Evolutionary conservation across 2,888 invertebrate genomes (phyloP).

Genomic region (Meganola albula): DNA sequence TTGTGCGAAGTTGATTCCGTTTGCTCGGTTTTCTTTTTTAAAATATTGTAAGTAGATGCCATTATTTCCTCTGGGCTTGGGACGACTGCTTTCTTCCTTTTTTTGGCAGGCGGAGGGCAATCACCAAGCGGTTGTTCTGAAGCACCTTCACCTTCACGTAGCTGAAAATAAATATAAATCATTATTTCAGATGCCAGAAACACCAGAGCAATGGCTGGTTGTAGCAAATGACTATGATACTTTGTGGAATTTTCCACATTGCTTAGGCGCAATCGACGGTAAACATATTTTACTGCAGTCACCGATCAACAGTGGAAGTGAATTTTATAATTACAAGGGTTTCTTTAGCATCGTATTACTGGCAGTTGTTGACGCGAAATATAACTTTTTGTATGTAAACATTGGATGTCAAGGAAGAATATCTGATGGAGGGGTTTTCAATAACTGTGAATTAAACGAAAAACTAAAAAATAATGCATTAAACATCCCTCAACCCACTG

Average conservation of each 20-base stretch:
- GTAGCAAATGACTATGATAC: conserved; percentile 15
- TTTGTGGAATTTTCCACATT: conserved; percentile 12
- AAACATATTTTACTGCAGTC: conserved; percentile 14
- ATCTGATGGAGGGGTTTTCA: conserved; percentile 10
- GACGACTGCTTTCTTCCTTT: conserved; percentile 14
- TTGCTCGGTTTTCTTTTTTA: conserved; percentile 17
- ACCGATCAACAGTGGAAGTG: conserved; percentile 11
- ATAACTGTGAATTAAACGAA: conserved; percentile 4
- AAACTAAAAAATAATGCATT: conserved; percentile 8
- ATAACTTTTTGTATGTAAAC: conserved; percentile 11
- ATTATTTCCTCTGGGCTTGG: conserved; percentile 16
- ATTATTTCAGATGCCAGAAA: conserved; percentile 11
- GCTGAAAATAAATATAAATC: conserved; percentile 7
- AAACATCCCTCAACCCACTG: conserved; percentile 7
- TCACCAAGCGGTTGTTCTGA: conserved; percentile 9
- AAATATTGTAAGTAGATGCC: conserved; percentile 12
- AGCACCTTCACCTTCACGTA: conserved; percentile 9
- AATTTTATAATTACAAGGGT: conserved; percentile 12
- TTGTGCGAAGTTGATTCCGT: conserved; percentile 15
- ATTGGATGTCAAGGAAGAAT: conserved; percentile 13
- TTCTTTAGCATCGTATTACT: conserved; percentile 12
- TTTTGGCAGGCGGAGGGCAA: conserved; percentile 9
- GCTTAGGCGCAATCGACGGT: conserved; percentile 11
- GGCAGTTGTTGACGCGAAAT: conserved; percentile 12
- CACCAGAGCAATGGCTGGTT: conserved; percentile 8